Percentiles rank a stretch among this genome's conserved stretches.
Evolutionary conservation across 2,888 invertebrate species (phyloP).

Genomic region (Cancer borealis): DNA sequence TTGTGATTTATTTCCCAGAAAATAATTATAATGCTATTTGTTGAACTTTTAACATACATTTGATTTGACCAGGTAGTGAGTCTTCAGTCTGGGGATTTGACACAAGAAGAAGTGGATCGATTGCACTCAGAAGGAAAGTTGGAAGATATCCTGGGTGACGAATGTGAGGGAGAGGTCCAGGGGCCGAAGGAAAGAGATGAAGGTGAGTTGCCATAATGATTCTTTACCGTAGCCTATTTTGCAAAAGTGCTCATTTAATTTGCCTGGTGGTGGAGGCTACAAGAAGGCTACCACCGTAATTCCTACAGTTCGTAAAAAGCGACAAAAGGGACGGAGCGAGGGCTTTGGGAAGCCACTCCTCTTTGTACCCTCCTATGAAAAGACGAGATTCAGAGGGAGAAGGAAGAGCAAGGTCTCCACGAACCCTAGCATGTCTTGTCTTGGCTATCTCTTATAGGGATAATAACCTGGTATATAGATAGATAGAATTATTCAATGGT

Average conservation of each 20-base stretch:
- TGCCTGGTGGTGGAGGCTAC: background rate
- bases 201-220: background rate
- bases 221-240: background rate
- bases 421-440: too few relatives aligned
- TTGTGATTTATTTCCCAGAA: background rate
- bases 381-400: background rate
- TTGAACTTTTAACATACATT: background rate
- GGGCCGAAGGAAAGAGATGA: conserved; percentile 43
- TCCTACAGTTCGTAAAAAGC: too few relatives aligned
- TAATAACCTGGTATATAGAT: too few relatives aligned
- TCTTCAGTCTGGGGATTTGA: conserved; percentile 64
- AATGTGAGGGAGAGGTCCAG: conserved; percentile 43
- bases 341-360: too few relatives aligned
- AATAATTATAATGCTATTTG: background rate
- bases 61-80: conserved; percentile 63
- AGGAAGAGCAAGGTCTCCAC: too few relatives aligned
- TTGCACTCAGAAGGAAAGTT: conserved; percentile 56
- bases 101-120: conserved; percentile 61
- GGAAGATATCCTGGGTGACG: conserved; percentile 36
- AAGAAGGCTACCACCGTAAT: too few relatives aligned
- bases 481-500: too few relatives aligned
- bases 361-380: too few relatives aligned
- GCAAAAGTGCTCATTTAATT: background rate
- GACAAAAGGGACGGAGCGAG: too few relatives aligned
- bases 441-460: too few relatives aligned